A percentile compares a stretch with the other conserved stretches of the same genome.
These are phyloP conservation scores for Serripes groenlandicus DNA, from an alignment of 2,888 invertebrate species.

Conservation along the genomic window DNA sequence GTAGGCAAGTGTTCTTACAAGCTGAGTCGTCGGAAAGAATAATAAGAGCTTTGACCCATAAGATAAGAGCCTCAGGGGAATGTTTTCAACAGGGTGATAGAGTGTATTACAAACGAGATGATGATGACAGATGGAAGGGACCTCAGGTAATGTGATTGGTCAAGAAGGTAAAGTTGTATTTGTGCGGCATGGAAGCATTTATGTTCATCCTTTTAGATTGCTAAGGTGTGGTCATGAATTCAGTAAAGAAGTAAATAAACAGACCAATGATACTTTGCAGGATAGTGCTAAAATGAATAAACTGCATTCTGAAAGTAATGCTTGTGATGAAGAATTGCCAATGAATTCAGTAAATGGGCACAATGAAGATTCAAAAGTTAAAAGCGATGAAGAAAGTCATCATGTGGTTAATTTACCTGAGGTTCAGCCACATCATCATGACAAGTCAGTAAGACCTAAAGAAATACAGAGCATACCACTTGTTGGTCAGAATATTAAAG, in stretches of 20 bases:
- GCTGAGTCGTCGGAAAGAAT: constrained; percentile 60
- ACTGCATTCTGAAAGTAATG: background rate
- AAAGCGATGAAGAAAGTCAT: too few species aligned
- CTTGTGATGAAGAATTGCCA: background rate
- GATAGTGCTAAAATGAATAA: background rate
- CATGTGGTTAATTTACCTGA: too few species aligned
- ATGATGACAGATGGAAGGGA: constrained; percentile 62
- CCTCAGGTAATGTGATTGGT: constrained; percentile 60
- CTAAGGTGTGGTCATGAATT: constrained; percentile 34
- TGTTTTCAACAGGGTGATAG: constrained; percentile 51
- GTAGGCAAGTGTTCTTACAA: constrained; percentile 42
- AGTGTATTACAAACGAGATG: constrained; percentile 62
- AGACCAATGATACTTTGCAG: background rate
- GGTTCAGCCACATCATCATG: too few species aligned
- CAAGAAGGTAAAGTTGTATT: constrained; percentile 66
- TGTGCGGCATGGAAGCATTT: constrained; percentile 63
- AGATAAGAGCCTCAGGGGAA: constrained; percentile 41
- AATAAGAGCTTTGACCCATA: constrained; percentile 43
- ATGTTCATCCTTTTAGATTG: constrained; percentile 57
- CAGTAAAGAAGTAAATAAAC: background rate
- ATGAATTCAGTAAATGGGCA: too few species aligned
- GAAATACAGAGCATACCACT: constrained; percentile 13
- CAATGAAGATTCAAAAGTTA: too few species aligned
- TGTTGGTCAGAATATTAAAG: constrained; percentile 38
- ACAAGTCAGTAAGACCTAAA: too few species aligned